Base-by-base conservation (phyloP, 2,113 vertebrate genomes). In the Pitta sordida region DNA sequence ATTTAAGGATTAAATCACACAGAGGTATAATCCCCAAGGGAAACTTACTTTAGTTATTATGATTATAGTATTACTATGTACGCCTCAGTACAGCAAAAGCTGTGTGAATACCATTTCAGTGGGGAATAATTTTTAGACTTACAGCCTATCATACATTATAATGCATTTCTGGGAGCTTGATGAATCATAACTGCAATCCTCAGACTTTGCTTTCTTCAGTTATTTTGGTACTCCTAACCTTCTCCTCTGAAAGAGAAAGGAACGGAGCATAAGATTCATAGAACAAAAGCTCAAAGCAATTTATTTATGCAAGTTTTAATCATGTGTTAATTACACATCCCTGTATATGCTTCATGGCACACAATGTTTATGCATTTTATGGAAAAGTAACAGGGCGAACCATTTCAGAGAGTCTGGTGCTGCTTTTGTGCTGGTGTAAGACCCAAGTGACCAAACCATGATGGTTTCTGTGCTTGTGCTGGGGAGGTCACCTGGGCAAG, bases 1-100 rank as follows among this genome's bases (percentile, higher is more conserved):
- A 98, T 98, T 97, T 98, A 96, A 96, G 97, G 96, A 97, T 98
- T 98, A 98, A 98, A 98, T 98, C 98, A 97, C 95, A 96, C 90
- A 84, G 96, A 96, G 96, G 96, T 96, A 97, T 97, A 97, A 97
- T 95, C 95, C 96, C 95, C 97, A 83, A 90, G 96, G 97, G 97
- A 97, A 96, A 92, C 96, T 96, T 97, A 93, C 94, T 96, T 97
- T 95, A 96, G 95, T 97, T 97, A 97, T 97, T 96, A 80, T 97
- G 97, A 97, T 97, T 97, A 96, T 97, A n/a, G n/a, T n/a, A 97
- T 95, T 97, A 91, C 86, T 4, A 91, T 80, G 93, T 95, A 88
- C 32, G 81, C 94, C 67, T 24, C 86, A 43, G 86, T 96, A 94
- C 90, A 97, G 96, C 97, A 95, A 97, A 96, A 97, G 93, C 94